A percentile compares a stretch with the other conserved stretches of the same genome.
Evolutionary conservation across 53 echinoderm and acorn worm genomes (phyloP).

Genomic region (Patiria pectinifera): DNA sequence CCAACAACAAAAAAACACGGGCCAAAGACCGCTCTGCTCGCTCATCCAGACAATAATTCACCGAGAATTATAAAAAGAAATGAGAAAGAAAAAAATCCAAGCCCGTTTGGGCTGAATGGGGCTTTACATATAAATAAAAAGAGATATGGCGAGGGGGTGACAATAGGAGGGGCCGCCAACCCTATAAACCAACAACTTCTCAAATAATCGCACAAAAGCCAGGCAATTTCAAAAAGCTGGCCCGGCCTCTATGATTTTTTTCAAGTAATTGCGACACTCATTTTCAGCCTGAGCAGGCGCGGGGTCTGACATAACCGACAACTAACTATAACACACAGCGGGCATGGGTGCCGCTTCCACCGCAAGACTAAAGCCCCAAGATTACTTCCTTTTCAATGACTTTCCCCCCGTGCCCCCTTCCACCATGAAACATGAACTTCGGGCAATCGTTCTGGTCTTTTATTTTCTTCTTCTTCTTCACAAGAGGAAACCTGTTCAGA

Average conservation of each 20-base stretch:
- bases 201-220: conserved; percentile 56
- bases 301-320: not conserved
- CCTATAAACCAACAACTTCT: conserved; percentile 62
- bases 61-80: not conserved
- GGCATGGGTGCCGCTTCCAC: conserved; percentile 26
- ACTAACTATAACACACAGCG: not conserved
- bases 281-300: conserved; percentile 44
- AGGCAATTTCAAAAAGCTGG: conserved; percentile 27
- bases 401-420: not conserved
- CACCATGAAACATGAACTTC: conserved; percentile 9
- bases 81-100: conserved; percentile 12
- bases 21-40: conserved; percentile 51
- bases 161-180: conserved; percentile 58
- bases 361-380: not conserved
- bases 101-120: conserved; percentile 19
- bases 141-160: conserved; percentile 42
- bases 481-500: conserved; percentile 12
- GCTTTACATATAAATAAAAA: conserved; percentile 17
- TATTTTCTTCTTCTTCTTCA: not conserved
- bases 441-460: not conserved
- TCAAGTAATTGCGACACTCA: conserved; percentile 43
- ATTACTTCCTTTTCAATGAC: conserved; percentile 26
- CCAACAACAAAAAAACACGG: not conserved
- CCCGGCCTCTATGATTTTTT: conserved; percentile 42
- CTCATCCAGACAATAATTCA: conserved; percentile 40